These are phyloP conservation scores for Labeo rohita DNA, from an alignment of 2,113 vertebrate species.

Conservation along the genomic window DNA sequence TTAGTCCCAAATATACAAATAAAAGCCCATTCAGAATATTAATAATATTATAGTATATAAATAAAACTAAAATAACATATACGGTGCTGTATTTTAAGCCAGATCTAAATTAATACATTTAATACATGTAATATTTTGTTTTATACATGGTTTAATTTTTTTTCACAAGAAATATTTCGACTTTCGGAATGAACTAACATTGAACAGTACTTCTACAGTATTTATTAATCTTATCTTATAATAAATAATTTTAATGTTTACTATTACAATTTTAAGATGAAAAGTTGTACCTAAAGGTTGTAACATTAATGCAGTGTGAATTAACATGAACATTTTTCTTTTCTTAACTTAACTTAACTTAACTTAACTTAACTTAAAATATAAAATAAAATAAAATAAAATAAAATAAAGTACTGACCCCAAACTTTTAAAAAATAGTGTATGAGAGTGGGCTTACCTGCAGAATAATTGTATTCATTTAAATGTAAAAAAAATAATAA, in stretches of 20 bases:
- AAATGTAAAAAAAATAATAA: not conserved
- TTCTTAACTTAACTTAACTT: no score
- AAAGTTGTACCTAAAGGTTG: not conserved
- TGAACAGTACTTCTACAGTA: not conserved
- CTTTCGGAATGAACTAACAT: not conserved
- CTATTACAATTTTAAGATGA: not conserved
- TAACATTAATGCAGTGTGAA: not conserved
- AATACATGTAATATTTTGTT: not conserved
- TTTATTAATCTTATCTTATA: not conserved
- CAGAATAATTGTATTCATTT: no score
- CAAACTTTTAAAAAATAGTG: no score
- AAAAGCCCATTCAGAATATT: not conserved
- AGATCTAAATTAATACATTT: not conserved
- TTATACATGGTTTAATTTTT: not conserved
- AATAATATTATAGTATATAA: not conserved
- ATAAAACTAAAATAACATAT: not conserved
- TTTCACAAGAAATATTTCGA: not conserved
- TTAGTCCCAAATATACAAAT: not conserved
- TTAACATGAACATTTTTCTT: not conserved
- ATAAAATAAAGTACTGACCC: no score
- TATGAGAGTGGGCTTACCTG: no score
- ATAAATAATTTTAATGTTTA: not conserved
- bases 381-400: no score
- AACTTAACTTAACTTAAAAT: no score
- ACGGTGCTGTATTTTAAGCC: not conserved